These are phyloP conservation scores for Dromiciops gliroides DNA, from an alignment of 2,113 vertebrate genomes.

Conservation along the genomic window DNA sequence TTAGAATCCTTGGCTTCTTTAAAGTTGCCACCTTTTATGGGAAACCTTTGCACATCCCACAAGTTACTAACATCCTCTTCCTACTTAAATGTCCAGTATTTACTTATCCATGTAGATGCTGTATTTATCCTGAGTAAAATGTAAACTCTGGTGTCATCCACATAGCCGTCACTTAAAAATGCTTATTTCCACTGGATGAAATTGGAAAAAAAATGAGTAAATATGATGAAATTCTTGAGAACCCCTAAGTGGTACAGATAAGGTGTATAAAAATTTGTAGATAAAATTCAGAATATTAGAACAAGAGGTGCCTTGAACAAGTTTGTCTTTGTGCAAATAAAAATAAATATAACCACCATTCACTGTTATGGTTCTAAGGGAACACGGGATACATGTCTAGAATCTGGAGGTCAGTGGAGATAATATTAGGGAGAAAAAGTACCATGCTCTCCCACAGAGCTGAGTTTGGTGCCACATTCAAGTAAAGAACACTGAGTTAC, in stretches of 20 bases:
- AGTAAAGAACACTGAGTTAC: background rate
- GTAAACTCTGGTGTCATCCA: background rate
- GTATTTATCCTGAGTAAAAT: background rate
- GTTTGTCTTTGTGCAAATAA: background rate
- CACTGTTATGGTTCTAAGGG: background rate
- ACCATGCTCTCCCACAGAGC: background rate
- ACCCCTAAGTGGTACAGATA: background rate
- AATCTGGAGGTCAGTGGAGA: background rate
- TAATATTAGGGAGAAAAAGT: constrained; percentile 1
- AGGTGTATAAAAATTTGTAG: no score
- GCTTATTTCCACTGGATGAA: background rate
- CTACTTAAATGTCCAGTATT: background rate
- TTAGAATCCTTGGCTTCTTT: background rate
- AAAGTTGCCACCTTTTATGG: background rate
- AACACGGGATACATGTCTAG: background rate
- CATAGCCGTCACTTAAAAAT: background rate
- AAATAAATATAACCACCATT: background rate
- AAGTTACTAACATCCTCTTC: background rate
- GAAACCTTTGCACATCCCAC: background rate
- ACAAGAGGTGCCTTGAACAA: background rate
- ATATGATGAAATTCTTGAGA: background rate
- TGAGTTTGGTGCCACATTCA: background rate
- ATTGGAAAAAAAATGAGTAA: no score
- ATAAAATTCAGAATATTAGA: background rate
- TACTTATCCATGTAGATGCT: background rate